phyloP scores from a whole-genome alignment of 92 coral and sea anemone genomes.

The Zoanthus sociatus region DNA sequence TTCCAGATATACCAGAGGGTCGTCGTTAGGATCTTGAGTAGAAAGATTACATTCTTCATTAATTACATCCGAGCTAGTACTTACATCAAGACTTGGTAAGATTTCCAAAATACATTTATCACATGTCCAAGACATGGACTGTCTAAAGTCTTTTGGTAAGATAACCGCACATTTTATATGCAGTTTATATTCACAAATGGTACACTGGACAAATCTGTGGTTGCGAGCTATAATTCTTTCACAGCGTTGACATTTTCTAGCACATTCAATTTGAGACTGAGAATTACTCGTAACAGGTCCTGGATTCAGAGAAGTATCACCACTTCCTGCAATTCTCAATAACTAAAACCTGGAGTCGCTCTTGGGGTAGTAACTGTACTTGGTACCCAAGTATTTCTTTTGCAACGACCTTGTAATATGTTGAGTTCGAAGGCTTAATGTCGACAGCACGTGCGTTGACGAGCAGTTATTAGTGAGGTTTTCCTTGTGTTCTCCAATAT shows the following conservation, averaged over 20 bases:
- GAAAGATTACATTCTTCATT: too few species aligned
- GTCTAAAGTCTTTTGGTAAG: too few species aligned
- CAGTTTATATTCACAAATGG: too few species aligned
- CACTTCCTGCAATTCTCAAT: constrained; percentile 33
- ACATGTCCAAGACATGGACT: too few species aligned
- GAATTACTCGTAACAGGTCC: constrained; percentile 15
- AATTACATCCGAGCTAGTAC: too few species aligned
- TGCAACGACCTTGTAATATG: neutral
- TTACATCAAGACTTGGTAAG: too few species aligned
- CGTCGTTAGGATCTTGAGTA: too few species aligned
- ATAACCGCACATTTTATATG: too few species aligned
- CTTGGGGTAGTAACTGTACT: constrained; percentile 35
- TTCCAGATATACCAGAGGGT: too few species aligned
- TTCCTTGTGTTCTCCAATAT: too few species aligned
- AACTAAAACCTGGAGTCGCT: constrained; percentile 35
- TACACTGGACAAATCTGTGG: constrained; percentile 23
- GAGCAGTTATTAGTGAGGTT: too few species aligned
- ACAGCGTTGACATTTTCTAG: constrained; percentile 30
- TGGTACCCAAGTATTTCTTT: constrained; percentile 1
- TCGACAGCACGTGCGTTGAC: neutral
- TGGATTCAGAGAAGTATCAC: constrained; percentile 44
- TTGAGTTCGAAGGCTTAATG: neutral
- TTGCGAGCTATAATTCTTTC: constrained; percentile 38
- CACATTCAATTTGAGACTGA: constrained; percentile 14
- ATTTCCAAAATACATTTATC: too few species aligned